Evolutionary conservation across 23 tunicate species (phyloP), one percentile per base, ranked within the genome.

Genomic region (Ciona savignyi): DNA sequence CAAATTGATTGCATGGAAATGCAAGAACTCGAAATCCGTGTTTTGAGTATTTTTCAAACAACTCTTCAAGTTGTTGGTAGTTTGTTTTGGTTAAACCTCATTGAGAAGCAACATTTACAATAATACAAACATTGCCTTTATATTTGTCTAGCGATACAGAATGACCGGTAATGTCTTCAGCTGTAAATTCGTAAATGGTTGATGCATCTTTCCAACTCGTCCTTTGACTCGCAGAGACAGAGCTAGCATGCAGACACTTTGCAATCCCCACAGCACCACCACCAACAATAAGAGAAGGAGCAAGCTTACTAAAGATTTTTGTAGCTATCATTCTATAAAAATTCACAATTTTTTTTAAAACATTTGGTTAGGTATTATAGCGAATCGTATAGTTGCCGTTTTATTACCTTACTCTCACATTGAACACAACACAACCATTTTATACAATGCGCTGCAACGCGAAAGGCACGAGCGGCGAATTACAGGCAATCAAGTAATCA

Each of bases 1-100:
- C 51, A 71, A 91, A 91, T 33, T 91, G 97, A 69, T 91, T 91
- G 72, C 97, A 91, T 3, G 97, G 97, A 67, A 91, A 91, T 76
- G 91, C 97, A 35, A 91, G 74, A 56, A 91, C 77, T 67, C 90
- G 64, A 23, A 91, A 62, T 2, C 87, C 87, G 27, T 85, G 2
- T 70, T 74, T 35, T 74, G 90, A 80, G 85, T 91, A 84, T 34
- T 84, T 84, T 72, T 91, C 86, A 35, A 74, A 60, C 51, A 91
- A 81, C 67, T 71, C 33, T 32, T 68, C 74, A 67, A 91, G 74
- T 72, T 91, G 97, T 15, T 71, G 22, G 65, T 84, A 91, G 63
- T 91, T 91, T 23, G 48, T 33, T 28, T 85, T 70, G 65, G 97
- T 85, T 63, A 84, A 75, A 66, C 91, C 97, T 91, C 97, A 91